phyloP scores from a whole-genome alignment of 2,113 vertebrate genomes.

The Oncorhynchus tshawytscha region DNA sequence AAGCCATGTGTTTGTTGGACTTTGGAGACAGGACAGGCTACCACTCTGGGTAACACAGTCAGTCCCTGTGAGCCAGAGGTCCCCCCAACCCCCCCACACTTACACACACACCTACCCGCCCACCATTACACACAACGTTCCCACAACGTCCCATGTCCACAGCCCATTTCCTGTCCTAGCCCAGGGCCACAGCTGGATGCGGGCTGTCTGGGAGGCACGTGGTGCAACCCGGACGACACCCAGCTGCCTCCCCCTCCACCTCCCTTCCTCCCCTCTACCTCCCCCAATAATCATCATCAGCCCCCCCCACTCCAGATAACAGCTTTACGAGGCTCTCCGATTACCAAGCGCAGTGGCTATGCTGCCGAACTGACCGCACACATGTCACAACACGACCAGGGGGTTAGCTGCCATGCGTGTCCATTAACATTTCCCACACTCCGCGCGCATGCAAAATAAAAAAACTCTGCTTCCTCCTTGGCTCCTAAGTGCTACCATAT shows the following conservation, averaged over 20 bases:
- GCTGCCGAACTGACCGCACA: slow-evolving; percentile 72
- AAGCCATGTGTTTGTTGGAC: slow-evolving; percentile 62
- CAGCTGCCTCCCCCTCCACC: slow-evolving; percentile 47
- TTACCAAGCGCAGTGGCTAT: slow-evolving; percentile 70
- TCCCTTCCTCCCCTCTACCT: slow-evolving; percentile 12
- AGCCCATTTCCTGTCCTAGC: slow-evolving; percentile 67
- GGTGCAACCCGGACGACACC: slow-evolving; percentile 68
- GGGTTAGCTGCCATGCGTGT: slow-evolving; percentile 88
- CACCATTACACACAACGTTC: slow-evolving; percentile 39
- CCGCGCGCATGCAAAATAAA: slow-evolving; percentile 67
- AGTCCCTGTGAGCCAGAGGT: slow-evolving; percentile 46
- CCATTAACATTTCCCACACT: slow-evolving; percentile 96
- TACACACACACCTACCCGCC: slow-evolving; percentile 17
- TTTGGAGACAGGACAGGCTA: slow-evolving; percentile 22
- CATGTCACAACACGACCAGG: slow-evolving; percentile 77
- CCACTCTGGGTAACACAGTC: slow-evolving; percentile 61
- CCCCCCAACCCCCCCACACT: background rate
- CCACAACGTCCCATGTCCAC: slow-evolving; percentile 55
- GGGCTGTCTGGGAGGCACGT: slow-evolving; percentile 70
- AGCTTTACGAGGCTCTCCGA: slow-evolving; percentile 72
- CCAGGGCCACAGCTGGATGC: slow-evolving; percentile 71
- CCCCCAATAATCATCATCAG: slow-evolving; percentile 9
- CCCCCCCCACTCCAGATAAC: slow-evolving; percentile 48
- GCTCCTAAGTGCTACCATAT: slow-evolving; percentile 94
- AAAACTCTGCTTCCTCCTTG: slow-evolving; percentile 83